Conservation (phyloP, 2,888 invertebrate genomes). For the Cartodere bifasciata region DNA sequence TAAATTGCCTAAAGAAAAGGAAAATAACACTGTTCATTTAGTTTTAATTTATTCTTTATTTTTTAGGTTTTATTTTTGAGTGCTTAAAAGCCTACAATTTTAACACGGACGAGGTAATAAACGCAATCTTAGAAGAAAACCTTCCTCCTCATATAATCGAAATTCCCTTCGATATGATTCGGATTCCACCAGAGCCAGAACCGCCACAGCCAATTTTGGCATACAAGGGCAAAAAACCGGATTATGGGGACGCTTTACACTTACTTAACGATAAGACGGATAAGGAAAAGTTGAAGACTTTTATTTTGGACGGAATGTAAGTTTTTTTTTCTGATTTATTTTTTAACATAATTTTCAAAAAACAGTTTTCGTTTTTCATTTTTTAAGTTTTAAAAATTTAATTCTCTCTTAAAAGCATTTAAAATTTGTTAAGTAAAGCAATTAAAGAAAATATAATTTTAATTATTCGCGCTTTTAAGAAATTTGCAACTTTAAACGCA, state of each 20-base stretch:
- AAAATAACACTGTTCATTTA: too few relatives aligned
- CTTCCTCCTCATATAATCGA: constrained; percentile 39
- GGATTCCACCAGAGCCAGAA: constrained; percentile 48
- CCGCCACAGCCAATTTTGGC: constrained; percentile 25
- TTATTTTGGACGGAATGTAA: constrained; percentile 26
- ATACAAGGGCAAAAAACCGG: constrained; percentile 47
- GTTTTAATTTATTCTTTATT: too few relatives aligned
- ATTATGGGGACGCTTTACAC: constrained; percentile 45
- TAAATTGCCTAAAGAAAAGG: too few relatives aligned
- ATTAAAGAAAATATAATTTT: too few relatives aligned
- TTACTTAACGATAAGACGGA: constrained; percentile 56
- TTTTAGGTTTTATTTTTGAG: constrained; percentile 46
- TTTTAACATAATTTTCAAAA: too few relatives aligned
- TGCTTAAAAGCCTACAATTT: constrained; percentile 68
- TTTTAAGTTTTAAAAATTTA: too few relatives aligned
- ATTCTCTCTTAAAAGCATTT: too few relatives aligned
- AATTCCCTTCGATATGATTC: constrained; percentile 28
- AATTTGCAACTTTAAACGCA: too few relatives aligned
- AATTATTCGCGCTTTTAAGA: too few relatives aligned
- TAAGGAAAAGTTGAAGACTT: constrained; percentile 35
- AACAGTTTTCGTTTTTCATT: too few relatives aligned
- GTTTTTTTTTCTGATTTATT: constrained; percentile 12
- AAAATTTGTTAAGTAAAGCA: too few relatives aligned
- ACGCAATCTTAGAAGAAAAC: constrained; percentile 68
- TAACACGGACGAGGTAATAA: constrained; percentile 63